Base-by-base conservation (phyloP, 2,797 vertebrate genomes). In the Muscicapa striata region DNA sequence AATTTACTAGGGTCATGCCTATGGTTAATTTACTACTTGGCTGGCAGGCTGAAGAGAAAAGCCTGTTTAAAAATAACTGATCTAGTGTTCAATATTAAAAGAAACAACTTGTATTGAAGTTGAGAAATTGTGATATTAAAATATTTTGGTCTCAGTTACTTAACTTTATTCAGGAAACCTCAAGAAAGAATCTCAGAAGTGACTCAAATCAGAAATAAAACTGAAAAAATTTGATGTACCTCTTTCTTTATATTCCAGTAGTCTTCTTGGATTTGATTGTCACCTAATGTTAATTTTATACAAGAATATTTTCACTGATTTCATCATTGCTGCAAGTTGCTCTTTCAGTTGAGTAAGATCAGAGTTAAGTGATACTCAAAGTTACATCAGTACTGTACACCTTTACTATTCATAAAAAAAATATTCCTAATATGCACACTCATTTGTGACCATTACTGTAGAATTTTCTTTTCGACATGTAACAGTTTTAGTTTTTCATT, bases 211-310 rank as follows among this genome's bases (percentile, higher is more conserved):
- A 87, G 17, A 80, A n/a, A 66, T 38, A 76, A 55, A 45, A 7
- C 2, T 7, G 1, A 29, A 43, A 81, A 41, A 26, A 23, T 3
- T 13, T 40, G 2, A 36, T 43, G 5, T 27, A 29, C 9, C 0
- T 43, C 49, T 49, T 78, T 20, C 22, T 62, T 88, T 66, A 58
- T 48, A 89, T 73, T 59, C 30, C 13, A 41, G 6, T 38, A 6
- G 9, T 51, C 12, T 61, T 38, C 51, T 45, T 55, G 17, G 30
- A 15, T 68, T 84, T 59, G 26, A 20, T 30, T 81, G 13, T 79
- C 7, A 73, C 5, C 11, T 73, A 67, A 61, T 5, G 30, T 5
- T 55, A 78, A 58, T 72, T 78, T 81, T 63, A 29, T 36, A 34
- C 5, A 72, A 62, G 6, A 51, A 2, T 15, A 26, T 72, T 89